Evolutionary conservation across 2,797 vertebrate species (phyloP).

Genomic region (Alcedo quadribrachys): DNA sequence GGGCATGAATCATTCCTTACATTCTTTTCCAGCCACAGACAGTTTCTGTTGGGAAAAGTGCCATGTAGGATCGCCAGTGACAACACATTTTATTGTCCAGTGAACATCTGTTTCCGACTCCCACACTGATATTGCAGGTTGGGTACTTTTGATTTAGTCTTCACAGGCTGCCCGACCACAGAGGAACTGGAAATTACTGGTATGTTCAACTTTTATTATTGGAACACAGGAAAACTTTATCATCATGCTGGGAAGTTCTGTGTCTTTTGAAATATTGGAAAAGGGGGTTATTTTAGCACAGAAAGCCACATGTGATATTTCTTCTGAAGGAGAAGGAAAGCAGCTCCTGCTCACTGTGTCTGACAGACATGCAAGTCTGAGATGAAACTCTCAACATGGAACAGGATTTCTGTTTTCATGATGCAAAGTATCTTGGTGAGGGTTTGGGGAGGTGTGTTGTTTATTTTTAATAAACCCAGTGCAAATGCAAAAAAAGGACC

Average conservation of each 20-base stretch:
- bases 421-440: background rate
- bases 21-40: constrained; percentile 79
- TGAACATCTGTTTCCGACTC: constrained; percentile 86
- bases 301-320: constrained; percentile 7
- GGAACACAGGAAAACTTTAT: constrained; percentile 84
- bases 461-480: background rate
- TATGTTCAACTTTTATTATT: constrained; percentile 77
- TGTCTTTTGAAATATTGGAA: constrained; percentile 77
- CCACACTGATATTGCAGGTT: constrained; percentile 73
- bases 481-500: background rate
- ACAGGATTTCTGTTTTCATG: constrained; percentile 13
- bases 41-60: constrained; percentile 79
- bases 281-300: constrained; percentile 61
- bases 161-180: constrained; percentile 71
- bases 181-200: constrained; percentile 83
- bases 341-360: constrained; percentile 11
- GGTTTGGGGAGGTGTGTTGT: background rate
- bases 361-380: constrained; percentile 24
- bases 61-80: constrained; percentile 78
- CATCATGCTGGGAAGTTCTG: constrained; percentile 78
- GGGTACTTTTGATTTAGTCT: constrained; percentile 64
- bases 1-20: constrained; percentile 80
- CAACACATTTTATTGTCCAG: constrained; percentile 80
- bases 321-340: constrained; percentile 43
- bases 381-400: constrained; percentile 19